phyloP scores from a whole-genome alignment of 2,113 vertebrate species.

The Sorex araneus region DNA sequence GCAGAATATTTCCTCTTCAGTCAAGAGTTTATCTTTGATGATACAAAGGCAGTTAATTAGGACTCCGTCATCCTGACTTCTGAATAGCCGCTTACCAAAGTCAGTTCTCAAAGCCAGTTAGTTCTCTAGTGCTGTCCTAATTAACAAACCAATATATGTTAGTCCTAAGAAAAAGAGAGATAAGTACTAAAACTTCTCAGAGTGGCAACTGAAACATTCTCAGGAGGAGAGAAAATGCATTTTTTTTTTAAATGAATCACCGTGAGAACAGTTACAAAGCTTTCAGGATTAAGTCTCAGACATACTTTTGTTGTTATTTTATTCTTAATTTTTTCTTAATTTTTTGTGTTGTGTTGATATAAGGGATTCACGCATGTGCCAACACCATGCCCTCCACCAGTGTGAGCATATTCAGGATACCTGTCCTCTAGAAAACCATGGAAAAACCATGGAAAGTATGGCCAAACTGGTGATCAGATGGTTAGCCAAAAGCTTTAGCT shows the following conservation, averaged over 20 bases:
- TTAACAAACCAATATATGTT: constrained; percentile 69
- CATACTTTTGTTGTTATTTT: too few relatives aligned
- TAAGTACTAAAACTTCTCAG: constrained; percentile 71
- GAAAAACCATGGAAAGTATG: not conserved
- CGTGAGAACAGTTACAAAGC: too few relatives aligned
- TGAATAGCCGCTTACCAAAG: constrained; percentile 37
- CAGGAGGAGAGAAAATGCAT: not conserved
- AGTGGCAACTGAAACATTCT: constrained; percentile 70
- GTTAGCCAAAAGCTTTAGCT: constrained; percentile 11
- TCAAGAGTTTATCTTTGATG: not conserved
- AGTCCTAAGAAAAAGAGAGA: constrained; percentile 58
- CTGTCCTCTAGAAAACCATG: not conserved
- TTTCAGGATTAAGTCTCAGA: too few relatives aligned
- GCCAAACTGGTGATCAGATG: not conserved
- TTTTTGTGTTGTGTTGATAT: too few relatives aligned
- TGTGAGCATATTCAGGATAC: not conserved
- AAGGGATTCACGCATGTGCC: too few relatives aligned
- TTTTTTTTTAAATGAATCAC: too few relatives aligned
- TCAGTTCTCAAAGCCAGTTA: not conserved
- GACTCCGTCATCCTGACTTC: not conserved
- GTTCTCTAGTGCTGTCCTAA: constrained; percentile 53
- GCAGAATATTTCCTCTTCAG: not conserved
- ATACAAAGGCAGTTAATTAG: not conserved
- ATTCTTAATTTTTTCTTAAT: too few relatives aligned
- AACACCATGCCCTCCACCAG: too few relatives aligned